A percentile compares a stretch with the other conserved stretches of the same genome.
phyloP scores from a whole-genome alignment of 2,113 vertebrate genomes.

The Casuarius casuarius region DNA sequence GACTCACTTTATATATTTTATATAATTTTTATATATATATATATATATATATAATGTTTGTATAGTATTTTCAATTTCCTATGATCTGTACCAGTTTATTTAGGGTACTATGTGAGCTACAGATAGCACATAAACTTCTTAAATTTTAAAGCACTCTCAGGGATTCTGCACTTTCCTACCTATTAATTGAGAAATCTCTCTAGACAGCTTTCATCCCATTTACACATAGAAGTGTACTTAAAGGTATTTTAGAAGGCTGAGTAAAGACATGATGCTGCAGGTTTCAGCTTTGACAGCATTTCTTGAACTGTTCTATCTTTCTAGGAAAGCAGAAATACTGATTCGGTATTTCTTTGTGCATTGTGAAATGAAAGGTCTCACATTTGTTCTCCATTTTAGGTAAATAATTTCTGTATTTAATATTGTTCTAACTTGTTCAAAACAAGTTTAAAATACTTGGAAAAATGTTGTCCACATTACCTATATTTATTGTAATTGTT shows the following conservation, averaged over 20 bases:
- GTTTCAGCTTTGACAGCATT: neutral
- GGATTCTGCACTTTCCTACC: neutral
- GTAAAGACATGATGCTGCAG: neutral
- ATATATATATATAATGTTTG: neutral
- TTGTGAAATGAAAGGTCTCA: neutral
- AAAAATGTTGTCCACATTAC: neutral
- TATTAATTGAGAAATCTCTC: neutral
- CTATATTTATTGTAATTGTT: neutral
- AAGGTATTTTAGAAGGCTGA: neutral
- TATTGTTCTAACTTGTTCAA: neutral
- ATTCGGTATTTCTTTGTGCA: neutral
- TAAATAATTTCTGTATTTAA: neutral
- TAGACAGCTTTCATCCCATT: neutral
- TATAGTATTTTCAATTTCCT: neutral
- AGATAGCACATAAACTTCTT: neutral
- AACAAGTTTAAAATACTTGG: neutral
- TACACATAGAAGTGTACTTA: too few relatives aligned
- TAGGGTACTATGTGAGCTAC: neutral
- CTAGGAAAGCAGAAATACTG: neutral
- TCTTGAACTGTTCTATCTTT: neutral
- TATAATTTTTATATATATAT: neutral
- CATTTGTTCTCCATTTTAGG: neutral
- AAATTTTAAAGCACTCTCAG: neutral
- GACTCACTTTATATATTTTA: rapidly evolving
- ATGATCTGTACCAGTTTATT: neutral